phyloP scores from a whole-genome alignment of 2,888 invertebrate genomes.

The Clanis bilineata region DNA sequence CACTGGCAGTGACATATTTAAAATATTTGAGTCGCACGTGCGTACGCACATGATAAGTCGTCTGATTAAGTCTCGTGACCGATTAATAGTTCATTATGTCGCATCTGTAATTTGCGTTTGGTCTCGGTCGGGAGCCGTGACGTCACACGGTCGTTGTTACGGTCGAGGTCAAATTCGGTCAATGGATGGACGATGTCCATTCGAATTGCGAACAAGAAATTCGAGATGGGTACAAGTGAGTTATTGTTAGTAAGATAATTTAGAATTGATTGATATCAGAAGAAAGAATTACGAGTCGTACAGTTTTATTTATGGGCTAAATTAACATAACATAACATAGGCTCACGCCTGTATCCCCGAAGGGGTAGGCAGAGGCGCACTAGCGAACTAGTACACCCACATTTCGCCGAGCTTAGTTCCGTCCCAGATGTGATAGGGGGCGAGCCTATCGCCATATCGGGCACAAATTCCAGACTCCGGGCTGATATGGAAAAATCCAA shows the following conservation, averaged over 20 bases:
- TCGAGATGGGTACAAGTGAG: neutral
- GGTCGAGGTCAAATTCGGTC: conserved; percentile 15
- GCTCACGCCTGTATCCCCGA: too few species aligned
- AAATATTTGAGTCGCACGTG: conserved; percentile 1
- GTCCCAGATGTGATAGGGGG: too few species aligned
- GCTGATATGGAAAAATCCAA: too few species aligned
- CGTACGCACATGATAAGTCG: neutral
- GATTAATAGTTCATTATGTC: conserved; percentile 15
- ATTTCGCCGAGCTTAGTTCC: too few species aligned
- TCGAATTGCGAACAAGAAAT: neutral
- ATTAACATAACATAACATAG: too few species aligned
- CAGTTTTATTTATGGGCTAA: too few species aligned
- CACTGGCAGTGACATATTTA: neutral
- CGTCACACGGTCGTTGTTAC: conserved; percentile 8
- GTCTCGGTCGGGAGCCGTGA: conserved; percentile 12
- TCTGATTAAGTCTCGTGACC: conserved; percentile 8
- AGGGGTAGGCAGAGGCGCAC: too few species aligned
- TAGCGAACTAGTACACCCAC: too few species aligned
- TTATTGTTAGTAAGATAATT: neutral
- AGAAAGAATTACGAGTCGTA: too few species aligned
- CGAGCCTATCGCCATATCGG: too few species aligned
- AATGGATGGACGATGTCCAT: neutral
- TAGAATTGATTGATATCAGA: neutral
- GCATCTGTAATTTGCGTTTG: conserved; percentile 14
- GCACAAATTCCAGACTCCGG: too few species aligned